These are phyloP conservation scores for Scaptomyza graminum DNA, from an alignment of 1,140 invertebrate species.

Conservation along the genomic window DNA sequence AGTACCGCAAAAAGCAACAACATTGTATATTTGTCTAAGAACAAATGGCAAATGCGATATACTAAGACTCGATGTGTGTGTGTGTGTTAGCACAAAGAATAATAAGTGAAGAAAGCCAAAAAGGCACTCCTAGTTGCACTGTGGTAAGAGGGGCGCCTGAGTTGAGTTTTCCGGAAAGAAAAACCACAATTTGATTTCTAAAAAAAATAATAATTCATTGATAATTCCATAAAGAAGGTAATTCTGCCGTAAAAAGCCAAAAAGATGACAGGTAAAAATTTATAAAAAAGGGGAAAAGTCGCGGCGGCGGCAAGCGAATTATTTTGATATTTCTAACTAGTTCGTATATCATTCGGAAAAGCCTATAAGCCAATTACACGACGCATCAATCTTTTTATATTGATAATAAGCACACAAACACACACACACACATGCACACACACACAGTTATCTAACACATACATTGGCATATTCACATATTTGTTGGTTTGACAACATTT, in stretches of 20 bases:
- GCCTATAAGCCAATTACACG: constrained; percentile 73
- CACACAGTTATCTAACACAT: not conserved
- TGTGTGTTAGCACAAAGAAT: not conserved
- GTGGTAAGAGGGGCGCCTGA: not conserved
- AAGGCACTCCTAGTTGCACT: not conserved
- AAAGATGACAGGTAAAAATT: constrained; percentile 7
- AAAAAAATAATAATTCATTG: not conserved
- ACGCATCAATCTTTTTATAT: constrained; percentile 61
- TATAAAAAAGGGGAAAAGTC: not conserved
- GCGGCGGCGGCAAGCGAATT: not conserved
- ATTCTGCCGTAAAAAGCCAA: not conserved
- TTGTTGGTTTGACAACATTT: not conserved
- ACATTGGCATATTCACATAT: not conserved
- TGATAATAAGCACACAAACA: not conserved
- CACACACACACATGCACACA: not conserved
- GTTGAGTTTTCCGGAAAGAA: not conserved
- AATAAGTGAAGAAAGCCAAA: constrained; percentile 12
- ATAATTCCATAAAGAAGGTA: too few relatives aligned
- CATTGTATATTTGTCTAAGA: constrained; percentile 29
- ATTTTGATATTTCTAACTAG: constrained; percentile 26
- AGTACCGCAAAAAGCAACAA: constrained; percentile 20
- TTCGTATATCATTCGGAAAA: constrained; percentile 47
- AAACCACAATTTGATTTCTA: not conserved
- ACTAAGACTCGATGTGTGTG: not conserved
- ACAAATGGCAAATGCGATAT: constrained; percentile 27